A percentile compares a stretch with the other conserved stretches of the same genome.
Conservation (phyloP, 2,113 vertebrate species). For the Sinocyclocheilus anophthalmus region DNA sequence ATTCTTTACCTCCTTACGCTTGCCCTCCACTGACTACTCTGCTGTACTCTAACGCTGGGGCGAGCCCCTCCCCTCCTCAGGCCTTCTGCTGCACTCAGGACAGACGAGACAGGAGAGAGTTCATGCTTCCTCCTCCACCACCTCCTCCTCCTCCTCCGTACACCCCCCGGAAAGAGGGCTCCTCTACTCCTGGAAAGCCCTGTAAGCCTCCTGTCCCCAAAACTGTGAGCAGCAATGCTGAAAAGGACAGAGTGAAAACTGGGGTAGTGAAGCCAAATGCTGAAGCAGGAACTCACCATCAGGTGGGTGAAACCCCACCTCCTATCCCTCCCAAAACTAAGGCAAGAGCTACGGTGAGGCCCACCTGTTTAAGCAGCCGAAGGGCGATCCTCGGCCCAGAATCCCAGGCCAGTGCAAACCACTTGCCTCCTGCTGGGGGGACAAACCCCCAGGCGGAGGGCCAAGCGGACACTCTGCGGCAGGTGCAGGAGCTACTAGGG, state of each 20-base stretch:
- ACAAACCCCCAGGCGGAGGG: slow-evolving; percentile 62
- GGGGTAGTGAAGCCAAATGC: slow-evolving; percentile 56
- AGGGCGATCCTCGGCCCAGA: slow-evolving; percentile 68
- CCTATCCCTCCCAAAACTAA: slow-evolving; percentile 55
- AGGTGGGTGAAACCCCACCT: slow-evolving; percentile 59
- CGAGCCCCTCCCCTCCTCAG: slow-evolving; percentile 73
- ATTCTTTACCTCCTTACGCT: slow-evolving; percentile 71
- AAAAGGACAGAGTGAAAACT: slow-evolving; percentile 63
- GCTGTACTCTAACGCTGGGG: slow-evolving; percentile 70
- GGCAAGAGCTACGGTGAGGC: slow-evolving; percentile 71
- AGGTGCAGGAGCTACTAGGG: slow-evolving; percentile 81
- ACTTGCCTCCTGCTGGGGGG: slow-evolving; percentile 63
- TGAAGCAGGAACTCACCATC: slow-evolving; percentile 61
- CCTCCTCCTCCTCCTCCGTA: slow-evolving; percentile 75
- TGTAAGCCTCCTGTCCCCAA: slow-evolving; percentile 65
- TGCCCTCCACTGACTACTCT: slow-evolving; percentile 66
- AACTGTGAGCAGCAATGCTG: slow-evolving; percentile 61
- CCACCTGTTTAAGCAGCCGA: slow-evolving; percentile 65
- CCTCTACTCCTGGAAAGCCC: slow-evolving; percentile 59
- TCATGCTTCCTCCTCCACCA: slow-evolving; percentile 72
- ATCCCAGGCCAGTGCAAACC: slow-evolving; percentile 66
- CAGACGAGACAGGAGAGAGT: slow-evolving; percentile 64
- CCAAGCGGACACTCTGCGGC: slow-evolving; percentile 74
- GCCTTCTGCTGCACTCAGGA: slow-evolving; percentile 73
- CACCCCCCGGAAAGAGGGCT: slow-evolving; percentile 74